Percentiles rank a stretch among this genome's conserved stretches.
phyloP scores from a whole-genome alignment of 2,113 vertebrate species.

The Perognathus longimembris region DNA sequence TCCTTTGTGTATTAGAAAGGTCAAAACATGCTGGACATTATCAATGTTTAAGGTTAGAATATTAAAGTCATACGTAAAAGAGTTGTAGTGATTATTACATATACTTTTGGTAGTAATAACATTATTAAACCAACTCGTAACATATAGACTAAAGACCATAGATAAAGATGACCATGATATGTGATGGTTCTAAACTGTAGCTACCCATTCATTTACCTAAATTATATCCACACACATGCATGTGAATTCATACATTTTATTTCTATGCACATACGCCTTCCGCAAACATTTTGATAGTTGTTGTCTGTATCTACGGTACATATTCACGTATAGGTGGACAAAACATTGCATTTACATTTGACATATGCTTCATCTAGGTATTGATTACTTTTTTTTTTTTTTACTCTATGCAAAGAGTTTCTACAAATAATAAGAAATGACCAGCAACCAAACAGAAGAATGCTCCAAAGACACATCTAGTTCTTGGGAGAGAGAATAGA shows the following conservation, averaged over 20 bases:
- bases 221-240: background rate
- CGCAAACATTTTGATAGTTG: background rate
- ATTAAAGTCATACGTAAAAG: background rate
- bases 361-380: background rate
- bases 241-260: background rate
- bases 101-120: constrained; percentile 19
- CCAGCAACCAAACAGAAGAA: background rate
- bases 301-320: background rate
- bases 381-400: background rate
- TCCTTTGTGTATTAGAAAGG: background rate
- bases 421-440: background rate
- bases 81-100: background rate
- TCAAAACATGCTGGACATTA: background rate
- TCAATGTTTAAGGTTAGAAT: background rate
- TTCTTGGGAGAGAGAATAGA: background rate
- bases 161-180: background rate
- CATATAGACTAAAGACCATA: background rate
- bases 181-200: background rate
- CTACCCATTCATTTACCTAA: background rate
- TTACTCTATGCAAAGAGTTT: background rate
- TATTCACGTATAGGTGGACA: background rate
- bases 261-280: background rate
- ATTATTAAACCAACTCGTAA: background rate
- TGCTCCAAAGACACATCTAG: background rate
- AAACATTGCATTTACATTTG: background rate